Conservation (phyloP, 2,888 invertebrate genomes). For the Venustoraphidia nigricollis region DNA sequence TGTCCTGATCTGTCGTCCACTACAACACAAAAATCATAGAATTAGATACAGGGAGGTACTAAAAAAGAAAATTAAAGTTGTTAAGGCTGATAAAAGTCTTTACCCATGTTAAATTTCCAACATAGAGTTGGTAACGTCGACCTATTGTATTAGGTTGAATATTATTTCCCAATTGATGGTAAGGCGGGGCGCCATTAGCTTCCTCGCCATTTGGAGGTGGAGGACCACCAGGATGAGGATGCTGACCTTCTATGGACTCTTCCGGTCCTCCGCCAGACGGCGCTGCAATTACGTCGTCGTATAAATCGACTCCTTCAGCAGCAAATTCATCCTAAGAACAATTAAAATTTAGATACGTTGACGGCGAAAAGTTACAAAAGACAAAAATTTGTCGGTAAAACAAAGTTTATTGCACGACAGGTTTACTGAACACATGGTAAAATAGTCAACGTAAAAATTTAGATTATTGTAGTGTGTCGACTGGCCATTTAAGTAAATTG, state of each 20-base stretch:
- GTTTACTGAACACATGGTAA: too few species aligned
- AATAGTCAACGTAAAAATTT: too few species aligned
- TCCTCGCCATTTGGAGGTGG: constrained; percentile 39
- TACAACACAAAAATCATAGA: constrained; percentile 29
- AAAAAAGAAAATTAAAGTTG: constrained; percentile 24
- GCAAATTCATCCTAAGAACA: constrained; percentile 59
- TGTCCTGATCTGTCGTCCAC: constrained; percentile 98
- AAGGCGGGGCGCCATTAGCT: constrained; percentile 52
- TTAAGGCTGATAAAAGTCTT: constrained; percentile 24
- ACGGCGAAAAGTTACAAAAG: too few species aligned
- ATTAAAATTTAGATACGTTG: neutral
- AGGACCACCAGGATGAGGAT: constrained; percentile 34
- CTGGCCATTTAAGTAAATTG: too few species aligned
- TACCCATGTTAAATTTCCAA: constrained; percentile 98
- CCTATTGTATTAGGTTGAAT: constrained; percentile 52
- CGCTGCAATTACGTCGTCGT: constrained; percentile 87
- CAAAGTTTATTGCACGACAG: too few species aligned
- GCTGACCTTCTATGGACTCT: constrained; percentile 40
- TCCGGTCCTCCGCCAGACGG: constrained; percentile 45
- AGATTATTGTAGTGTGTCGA: too few species aligned
- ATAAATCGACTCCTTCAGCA: constrained; percentile 81
- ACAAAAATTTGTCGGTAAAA: too few species aligned
- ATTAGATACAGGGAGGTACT: neutral
- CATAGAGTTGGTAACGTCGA: constrained; percentile 81
- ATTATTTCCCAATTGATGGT: constrained; percentile 53